Evolutionary conservation across 1,140 invertebrate species (phyloP).

Genomic region (Bombus vancouverensis): DNA sequence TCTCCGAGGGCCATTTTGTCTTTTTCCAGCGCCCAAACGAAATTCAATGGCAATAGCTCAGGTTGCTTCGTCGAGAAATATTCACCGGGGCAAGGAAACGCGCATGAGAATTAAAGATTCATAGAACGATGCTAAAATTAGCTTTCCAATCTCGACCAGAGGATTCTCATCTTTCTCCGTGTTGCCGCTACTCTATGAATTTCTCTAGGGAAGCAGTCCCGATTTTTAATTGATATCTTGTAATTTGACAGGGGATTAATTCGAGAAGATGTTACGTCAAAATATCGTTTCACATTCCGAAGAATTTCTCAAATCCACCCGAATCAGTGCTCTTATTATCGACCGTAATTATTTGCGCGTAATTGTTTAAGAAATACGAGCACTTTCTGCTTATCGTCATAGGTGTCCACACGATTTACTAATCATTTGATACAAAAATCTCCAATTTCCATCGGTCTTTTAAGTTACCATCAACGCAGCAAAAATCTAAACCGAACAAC

Average conservation of each 20-base stretch:
- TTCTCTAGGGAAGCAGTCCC: not conserved
- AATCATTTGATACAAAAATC: not conserved
- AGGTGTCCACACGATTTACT: too few relatives aligned
- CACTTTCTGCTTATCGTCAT: too few relatives aligned
- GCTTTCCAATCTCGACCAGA: not conserved
- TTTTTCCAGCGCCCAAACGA: not conserved
- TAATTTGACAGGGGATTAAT: not conserved
- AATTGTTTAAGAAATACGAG: too few relatives aligned
- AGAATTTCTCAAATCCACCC: not conserved
- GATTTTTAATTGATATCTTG: not conserved
- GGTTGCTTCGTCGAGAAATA: not conserved
- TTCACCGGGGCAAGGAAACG: not conserved
- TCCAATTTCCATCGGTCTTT: not conserved
- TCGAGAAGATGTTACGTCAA: not conserved
- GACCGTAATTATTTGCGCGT: too few relatives aligned
- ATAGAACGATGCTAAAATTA: not conserved
- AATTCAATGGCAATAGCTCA: not conserved
- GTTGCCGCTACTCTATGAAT: not conserved
- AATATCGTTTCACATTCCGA: not conserved
- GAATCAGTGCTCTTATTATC: fast-evolving
- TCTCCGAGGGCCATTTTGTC: fast-evolving
- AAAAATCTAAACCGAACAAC: not conserved
- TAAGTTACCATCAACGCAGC: not conserved
- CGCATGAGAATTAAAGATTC: conserved; percentile 1
- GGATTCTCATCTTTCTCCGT: not conserved